A percentile compares a stretch with the other conserved stretches of the same genome.
Evolutionary conservation across 2,888 invertebrate species (phyloP).

Genomic region (Melanostoma mellinum): DNA sequence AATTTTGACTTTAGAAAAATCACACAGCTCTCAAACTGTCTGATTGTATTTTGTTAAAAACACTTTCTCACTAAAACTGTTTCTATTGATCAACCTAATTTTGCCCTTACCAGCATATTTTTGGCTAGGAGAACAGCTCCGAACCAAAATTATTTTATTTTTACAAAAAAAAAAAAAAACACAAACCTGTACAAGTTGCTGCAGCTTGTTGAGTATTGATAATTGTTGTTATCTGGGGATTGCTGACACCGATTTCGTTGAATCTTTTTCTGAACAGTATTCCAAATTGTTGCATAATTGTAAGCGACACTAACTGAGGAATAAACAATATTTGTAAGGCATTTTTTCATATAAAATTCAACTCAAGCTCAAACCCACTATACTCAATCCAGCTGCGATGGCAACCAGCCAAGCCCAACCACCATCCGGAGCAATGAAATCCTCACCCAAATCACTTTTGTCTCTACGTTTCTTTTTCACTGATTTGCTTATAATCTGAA

Average conservation of each 20-base stretch:
- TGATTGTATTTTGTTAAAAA: no score
- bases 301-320: constrained; percentile 86
- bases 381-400: constrained; percentile 87
- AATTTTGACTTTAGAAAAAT: no score
- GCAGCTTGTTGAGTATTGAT: constrained; percentile 88
- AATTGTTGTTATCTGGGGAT: constrained; percentile 87
- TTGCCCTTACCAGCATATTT: no score
- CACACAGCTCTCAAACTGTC: no score
- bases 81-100: no score
- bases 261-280: constrained; percentile 87
- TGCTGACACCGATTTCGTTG: constrained; percentile 84
- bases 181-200: constrained; percentile 87
- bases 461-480: constrained; percentile 77
- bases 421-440: constrained; percentile 88
- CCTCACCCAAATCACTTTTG: constrained; percentile 82
- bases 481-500: neutral
- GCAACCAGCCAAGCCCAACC: constrained; percentile 90
- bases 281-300: constrained; percentile 88
- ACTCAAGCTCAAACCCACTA: constrained; percentile 84
- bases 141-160: no score
- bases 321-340: no score
- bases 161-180: neutral
- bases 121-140: no score
- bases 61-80: no score
- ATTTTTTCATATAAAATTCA: no score